These are phyloP conservation scores for Thamnaconus septentrionalis DNA, from an alignment of 2,113 vertebrate species.

Conservation along the genomic window DNA sequence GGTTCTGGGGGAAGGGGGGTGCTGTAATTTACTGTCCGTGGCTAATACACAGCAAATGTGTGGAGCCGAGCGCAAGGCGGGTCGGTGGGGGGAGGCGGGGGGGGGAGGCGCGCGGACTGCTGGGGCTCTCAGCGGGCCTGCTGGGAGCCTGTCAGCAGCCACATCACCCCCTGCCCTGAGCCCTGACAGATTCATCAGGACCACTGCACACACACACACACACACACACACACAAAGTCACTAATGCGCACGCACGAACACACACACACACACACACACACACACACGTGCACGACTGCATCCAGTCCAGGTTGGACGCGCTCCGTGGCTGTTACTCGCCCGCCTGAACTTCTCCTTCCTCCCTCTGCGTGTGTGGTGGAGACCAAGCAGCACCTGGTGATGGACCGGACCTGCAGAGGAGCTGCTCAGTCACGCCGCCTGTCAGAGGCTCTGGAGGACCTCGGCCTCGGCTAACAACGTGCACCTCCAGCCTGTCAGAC, in stretches of 20 bases:
- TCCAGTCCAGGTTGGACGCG: conserved; percentile 17
- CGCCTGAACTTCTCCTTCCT: background rate
- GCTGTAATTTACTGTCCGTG: conserved; percentile 79
- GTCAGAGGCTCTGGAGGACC: no score
- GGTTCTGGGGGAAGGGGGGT: conserved; percentile 53
- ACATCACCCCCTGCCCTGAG: conserved; percentile 73
- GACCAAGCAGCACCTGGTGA: no score
- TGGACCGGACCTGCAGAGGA: no score
- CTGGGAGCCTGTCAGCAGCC: conserved; percentile 81
- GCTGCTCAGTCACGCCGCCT: no score
- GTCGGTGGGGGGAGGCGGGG: conserved; percentile 40
- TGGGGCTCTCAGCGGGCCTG: conserved; percentile 78
- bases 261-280: conserved; percentile 41
- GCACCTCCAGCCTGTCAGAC: no score
- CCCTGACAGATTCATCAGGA: conserved; percentile 77
- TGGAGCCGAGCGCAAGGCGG: conserved; percentile 48
- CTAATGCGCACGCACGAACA: conserved; percentile 27
- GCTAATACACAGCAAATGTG: conserved; percentile 82
- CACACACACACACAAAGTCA: background rate
- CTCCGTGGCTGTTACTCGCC: conserved; percentile 15
- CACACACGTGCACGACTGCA: conserved; percentile 18
- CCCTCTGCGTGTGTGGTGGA: no score
- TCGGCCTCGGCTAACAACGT: no score
- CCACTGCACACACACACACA: conserved; percentile 45
- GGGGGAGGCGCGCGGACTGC: conserved; percentile 54